phyloP scores from a whole-genome alignment of 2,113 vertebrate species.

The Serilophus lunatus region DNA sequence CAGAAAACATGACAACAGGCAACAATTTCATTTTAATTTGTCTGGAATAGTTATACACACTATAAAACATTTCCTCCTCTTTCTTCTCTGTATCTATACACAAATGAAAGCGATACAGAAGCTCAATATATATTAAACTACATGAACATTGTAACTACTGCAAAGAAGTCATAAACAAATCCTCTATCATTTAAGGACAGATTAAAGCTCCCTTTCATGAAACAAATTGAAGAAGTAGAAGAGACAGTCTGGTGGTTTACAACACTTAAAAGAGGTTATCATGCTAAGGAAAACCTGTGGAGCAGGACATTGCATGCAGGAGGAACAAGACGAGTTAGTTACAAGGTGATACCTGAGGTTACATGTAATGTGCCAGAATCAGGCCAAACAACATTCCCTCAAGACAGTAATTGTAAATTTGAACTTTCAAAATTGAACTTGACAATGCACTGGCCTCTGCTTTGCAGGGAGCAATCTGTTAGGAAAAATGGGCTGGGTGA shows the following conservation, averaged over 20 bases:
- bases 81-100: accelerated
- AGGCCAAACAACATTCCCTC: not conserved
- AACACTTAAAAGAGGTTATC: not conserved
- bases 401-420: not conserved
- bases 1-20: not conserved
- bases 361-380: not conserved
- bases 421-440: not conserved
- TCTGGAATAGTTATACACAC: not conserved
- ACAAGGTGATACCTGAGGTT: not conserved
- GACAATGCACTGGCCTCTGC: not conserved
- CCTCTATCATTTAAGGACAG: not conserved
- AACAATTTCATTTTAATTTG: not conserved
- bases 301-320: not conserved
- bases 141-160: not conserved
- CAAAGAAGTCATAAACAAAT: not conserved
- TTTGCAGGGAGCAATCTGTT: not conserved
- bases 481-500: not conserved
- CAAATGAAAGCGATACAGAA: not conserved
- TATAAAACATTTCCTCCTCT: not conserved
- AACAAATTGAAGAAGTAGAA: not conserved
- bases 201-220: not conserved
- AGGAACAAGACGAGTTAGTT: not conserved
- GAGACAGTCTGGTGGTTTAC: not conserved
- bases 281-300: not conserved
- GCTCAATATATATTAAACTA: not conserved